A percentile compares a stretch with the other conserved stretches of the same genome.
Conservation (phyloP, 1,140 invertebrate genomes). For the Papilio machaon region DNA sequence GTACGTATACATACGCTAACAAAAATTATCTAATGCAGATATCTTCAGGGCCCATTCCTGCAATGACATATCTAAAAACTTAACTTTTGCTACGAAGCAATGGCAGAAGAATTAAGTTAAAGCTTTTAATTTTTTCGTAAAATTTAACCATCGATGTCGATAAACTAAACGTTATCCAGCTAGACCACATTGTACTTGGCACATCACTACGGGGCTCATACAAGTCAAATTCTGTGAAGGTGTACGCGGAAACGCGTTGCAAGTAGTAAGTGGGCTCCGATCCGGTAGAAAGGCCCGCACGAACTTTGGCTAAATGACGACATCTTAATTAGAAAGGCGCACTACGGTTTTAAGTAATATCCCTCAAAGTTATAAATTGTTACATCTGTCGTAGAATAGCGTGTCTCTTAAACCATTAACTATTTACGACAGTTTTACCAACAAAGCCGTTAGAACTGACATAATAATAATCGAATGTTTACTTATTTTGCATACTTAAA, state of each 20-base stretch:
- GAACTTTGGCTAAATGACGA: conserved; percentile 31
- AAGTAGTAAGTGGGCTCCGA: conserved; percentile 7
- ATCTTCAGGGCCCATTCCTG: too few species aligned
- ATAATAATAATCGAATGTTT: not conserved
- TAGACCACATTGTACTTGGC: not conserved
- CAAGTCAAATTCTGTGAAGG: not conserved
- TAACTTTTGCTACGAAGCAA: too few species aligned
- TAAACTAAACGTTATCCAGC: not conserved
- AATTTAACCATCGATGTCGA: not conserved
- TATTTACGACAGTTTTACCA: not conserved
- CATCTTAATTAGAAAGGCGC: conserved; percentile 35
- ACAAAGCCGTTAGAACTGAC: not conserved
- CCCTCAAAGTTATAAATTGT: not conserved
- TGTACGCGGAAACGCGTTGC: conserved; percentile 14
- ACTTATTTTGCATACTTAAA: too few species aligned
- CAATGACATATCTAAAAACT: too few species aligned
- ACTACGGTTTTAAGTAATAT: not conserved
- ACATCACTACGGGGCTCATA: not conserved
- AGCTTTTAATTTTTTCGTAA: too few species aligned
- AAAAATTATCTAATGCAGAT: too few species aligned
- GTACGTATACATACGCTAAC: too few species aligned
- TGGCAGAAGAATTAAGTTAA: too few species aligned
- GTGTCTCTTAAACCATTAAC: not conserved
- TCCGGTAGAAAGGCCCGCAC: conserved; percentile 22
- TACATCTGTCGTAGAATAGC: not conserved